Evolutionary conservation across 2,113 vertebrate species (phyloP), one percentile per base, ranked within the genome.

Genomic region (Chlamydotis undulata): DNA sequence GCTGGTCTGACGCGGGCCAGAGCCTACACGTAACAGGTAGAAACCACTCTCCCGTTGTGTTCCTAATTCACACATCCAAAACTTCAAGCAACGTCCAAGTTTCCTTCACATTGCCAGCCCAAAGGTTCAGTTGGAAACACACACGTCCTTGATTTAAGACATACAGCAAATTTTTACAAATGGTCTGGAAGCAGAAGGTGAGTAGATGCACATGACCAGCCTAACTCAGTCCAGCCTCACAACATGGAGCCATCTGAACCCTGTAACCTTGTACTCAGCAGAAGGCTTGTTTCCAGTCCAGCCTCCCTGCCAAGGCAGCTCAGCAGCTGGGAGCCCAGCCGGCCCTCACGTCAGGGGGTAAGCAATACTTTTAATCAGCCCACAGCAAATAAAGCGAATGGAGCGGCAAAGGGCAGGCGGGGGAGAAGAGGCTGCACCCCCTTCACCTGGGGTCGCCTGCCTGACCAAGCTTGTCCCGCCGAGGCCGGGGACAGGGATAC

Each of bases 351-450:
- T 5, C 23, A 5, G 69, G 7, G 39, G 11, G 37, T 47, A 11
- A 22, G 24, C 2, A 59, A 39, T 6, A 7, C 39, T 82, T 41
- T 25, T 5, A 8, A 17, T 2, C 5, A 4, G 37, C 55, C 35
- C 17, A 33, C 5, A 29, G 49, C 4, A 16, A 73, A 49, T 2
- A 14, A 25, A 5, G 1, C 5, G 14, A 23, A 22, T 1, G 4
- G 57, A 59, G 67, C 3, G 0, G 37, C 31, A 45, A 52, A 47
- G 69, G 64, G 2, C 57, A 11, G 57, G 0, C 0, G 28, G 14
- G 19, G 25, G 29, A 29, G 10, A 21, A 33, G 35, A 10, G 26
- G 19, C 47, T 0, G 50, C 19, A n/a, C 13, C 9, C 53, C 3
- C 15, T 16, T 41, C 76, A 7, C 55, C 63, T 4, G 23, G 3